Conservation (phyloP, 2,113 vertebrate species). For the Microtus ochrogaster region DNA sequence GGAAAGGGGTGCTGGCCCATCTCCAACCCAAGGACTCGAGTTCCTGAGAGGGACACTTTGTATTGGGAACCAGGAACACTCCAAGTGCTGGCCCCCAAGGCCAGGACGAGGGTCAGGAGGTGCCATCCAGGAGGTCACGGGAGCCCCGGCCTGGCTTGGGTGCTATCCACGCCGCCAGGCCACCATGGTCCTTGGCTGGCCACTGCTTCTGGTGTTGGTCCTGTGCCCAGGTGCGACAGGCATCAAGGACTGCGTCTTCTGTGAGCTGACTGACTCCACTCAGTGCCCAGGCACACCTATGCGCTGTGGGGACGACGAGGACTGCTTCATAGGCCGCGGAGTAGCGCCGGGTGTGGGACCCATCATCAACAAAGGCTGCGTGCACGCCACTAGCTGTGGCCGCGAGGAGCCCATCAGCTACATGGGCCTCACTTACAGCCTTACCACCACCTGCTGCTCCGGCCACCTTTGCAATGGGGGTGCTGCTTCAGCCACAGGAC, state of each 20-base stretch:
- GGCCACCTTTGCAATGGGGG: constrained; percentile 71
- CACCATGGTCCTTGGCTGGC: constrained; percentile 52
- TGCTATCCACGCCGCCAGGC: neutral
- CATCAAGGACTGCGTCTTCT: constrained; percentile 77
- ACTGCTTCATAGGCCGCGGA: constrained; percentile 75
- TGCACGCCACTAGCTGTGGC: constrained; percentile 60
- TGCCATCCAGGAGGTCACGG: neutral
- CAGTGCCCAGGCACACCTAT: constrained; percentile 56
- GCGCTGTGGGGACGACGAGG: constrained; percentile 73
- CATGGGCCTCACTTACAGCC: constrained; percentile 81
- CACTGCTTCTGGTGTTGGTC: constrained; percentile 46
- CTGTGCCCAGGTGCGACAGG: rapidly evolving
- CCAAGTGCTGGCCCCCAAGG: neutral
- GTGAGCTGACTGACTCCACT: constrained; percentile 69
- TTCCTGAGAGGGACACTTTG: neutral
- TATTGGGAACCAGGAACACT: neutral
- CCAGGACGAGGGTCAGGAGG: neutral
- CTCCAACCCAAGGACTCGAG: neutral
- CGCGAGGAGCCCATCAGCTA: constrained; percentile 71
- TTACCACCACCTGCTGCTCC: constrained; percentile 72
- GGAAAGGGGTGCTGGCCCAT: neutral
- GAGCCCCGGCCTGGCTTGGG: constrained; percentile 11
- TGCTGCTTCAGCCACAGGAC: rapidly evolving
- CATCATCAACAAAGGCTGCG: constrained; percentile 80
- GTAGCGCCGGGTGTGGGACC: constrained; percentile 50